Base-by-base conservation (phyloP, 2,797 vertebrate genomes). In the Chromobotia macracanthus region DNA sequence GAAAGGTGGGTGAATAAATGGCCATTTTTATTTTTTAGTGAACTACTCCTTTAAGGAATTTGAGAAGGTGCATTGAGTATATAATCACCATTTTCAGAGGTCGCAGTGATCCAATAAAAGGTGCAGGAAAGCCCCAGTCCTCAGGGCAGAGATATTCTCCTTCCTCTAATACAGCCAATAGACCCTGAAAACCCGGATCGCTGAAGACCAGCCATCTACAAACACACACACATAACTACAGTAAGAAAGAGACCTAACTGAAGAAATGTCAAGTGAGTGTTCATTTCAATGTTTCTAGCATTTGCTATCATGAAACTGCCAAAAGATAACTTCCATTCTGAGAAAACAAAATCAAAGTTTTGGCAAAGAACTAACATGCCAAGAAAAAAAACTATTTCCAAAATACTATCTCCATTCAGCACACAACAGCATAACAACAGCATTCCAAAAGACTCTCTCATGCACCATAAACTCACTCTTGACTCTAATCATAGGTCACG, bases 201-300 rank as follows among this genome's bases (percentile, higher is more conserved):
- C 94, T 94, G 84, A 96, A 98, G 77, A 99, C 90, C 61, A 98
- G 85, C 98, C 98, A 99, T 72, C 98, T 99, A 60, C 28, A 80
- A 25, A 80, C 23, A 78, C 41, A 77, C 58, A 82, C 31, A 31
- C 31, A 31, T 31, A 31, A 65, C 23, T 23, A 63, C n/a, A 80
- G 18, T 58, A 31, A 31, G 31, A 31, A 5, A 75, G 7, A 25
- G 1, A n/a, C 25, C 21, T 61, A 38, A 56, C 15, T 9, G 51
- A 16, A 64, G 13, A 50, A 16, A 50, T 50, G 48, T 48, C 1
- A 8, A 48, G 46, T 48, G 11, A 15, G 11, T 50, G 48, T 50
- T 50, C 13, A 50, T 50, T 50, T 50, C 48, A 5, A n/a, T n/a
- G 48, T 13, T 50, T 50, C 15, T 28, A 25, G 25, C 10, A 28